Conservation (phyloP, 2,797 vertebrate species). For the Zenarchopterus dispar region DNA sequence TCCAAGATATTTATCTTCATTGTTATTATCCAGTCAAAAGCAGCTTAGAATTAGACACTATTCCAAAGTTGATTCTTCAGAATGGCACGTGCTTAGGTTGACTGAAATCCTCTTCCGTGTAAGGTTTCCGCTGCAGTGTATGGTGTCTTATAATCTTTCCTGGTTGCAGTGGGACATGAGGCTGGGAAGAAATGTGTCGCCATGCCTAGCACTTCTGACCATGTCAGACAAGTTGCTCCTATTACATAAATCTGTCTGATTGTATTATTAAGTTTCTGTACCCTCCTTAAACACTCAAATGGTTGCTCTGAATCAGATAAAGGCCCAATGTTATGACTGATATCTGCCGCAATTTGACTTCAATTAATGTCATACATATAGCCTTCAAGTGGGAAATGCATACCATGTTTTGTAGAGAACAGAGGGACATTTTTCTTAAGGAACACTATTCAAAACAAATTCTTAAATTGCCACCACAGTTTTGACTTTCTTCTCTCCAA, state of each 20-base stretch:
- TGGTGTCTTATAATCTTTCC: slow-evolving; percentile 17
- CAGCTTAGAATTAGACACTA: background rate
- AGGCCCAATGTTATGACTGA: slow-evolving; percentile 60
- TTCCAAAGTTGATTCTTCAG: background rate
- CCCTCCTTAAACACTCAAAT: slow-evolving; percentile 64
- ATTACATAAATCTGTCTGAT: slow-evolving; percentile 68
- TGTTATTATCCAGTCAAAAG: background rate
- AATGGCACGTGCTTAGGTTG: background rate
- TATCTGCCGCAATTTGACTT: slow-evolving; percentile 62
- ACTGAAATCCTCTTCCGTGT: background rate
- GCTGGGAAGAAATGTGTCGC: slow-evolving; percentile 41
- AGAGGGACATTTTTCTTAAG: slow-evolving; percentile 47
- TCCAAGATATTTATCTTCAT: slow-evolving; percentile 7
- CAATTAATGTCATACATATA: slow-evolving; percentile 57
- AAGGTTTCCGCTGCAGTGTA: background rate
- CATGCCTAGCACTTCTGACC: slow-evolving; percentile 47
- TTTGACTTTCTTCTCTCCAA: slow-evolving; percentile 36
- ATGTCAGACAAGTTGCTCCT: slow-evolving; percentile 44
- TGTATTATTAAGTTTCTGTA: slow-evolving; percentile 66
- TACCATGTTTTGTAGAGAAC: slow-evolving; percentile 37
- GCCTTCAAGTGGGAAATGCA: slow-evolving; percentile 42
- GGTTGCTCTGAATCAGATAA: slow-evolving; percentile 72
- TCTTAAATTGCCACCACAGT: slow-evolving; percentile 44
- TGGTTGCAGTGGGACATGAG: slow-evolving; percentile 30
- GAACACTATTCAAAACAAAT: slow-evolving; percentile 28